Percentiles rank a stretch among this genome's conserved stretches.
These are phyloP conservation scores for Scopus umbretta DNA, from an alignment of 2,113 vertebrate species.

Conservation along the genomic window DNA sequence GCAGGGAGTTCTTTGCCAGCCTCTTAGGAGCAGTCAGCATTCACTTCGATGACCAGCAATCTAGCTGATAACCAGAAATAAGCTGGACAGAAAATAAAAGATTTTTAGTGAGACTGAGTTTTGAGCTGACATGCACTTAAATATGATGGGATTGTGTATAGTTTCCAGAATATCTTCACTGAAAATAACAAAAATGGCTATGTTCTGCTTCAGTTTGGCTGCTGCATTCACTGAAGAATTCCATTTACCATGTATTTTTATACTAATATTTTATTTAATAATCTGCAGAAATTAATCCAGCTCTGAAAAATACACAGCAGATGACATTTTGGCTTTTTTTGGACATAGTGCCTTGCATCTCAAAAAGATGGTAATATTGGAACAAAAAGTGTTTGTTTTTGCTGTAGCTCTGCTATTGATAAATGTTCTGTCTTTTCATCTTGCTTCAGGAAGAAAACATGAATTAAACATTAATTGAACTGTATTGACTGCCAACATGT, in stretches of 20 bases:
- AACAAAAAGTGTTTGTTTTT: constrained; percentile 58
- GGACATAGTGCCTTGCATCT: not conserved
- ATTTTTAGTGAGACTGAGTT: not conserved
- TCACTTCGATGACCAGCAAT: not conserved
- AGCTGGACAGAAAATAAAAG: not conserved
- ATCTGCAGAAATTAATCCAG: not conserved
- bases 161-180: not conserved
- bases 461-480: constrained; percentile 72
- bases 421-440: constrained; percentile 62
- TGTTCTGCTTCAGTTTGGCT: not conserved
- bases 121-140: not conserved
- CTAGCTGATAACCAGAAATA: not conserved
- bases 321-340: constrained; percentile 4
- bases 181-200: not conserved
- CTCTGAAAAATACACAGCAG: not conserved
- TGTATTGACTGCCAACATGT: constrained; percentile 51
- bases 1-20: not conserved
- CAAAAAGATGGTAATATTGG: constrained; percentile 28
- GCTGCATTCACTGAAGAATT: not conserved
- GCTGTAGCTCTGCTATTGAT: constrained; percentile 35
- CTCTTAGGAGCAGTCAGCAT: not conserved
- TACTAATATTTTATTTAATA: constrained; percentile 2
- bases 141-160: not conserved
- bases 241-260: not conserved
- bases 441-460: constrained; percentile 60